phyloP scores from a whole-genome alignment of 2,888 invertebrate genomes.

The Leptopterna dolabrata region DNA sequence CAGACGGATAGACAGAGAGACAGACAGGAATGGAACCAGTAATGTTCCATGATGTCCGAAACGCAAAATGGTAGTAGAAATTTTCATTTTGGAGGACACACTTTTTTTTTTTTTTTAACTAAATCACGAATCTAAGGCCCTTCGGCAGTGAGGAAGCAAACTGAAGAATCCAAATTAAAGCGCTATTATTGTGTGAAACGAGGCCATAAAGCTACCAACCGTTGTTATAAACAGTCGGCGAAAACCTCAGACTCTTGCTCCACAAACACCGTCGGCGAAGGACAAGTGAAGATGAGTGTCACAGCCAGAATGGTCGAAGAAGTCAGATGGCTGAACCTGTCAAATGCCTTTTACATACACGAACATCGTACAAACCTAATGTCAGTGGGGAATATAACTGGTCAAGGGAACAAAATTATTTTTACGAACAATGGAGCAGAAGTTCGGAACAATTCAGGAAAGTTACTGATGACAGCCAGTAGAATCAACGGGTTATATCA shows the following conservation, averaged over 20 bases:
- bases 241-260: neutral
- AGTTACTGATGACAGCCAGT: neutral
- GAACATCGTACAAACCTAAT: constrained; percentile 24
- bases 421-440: neutral
- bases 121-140: no score
- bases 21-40: no score
- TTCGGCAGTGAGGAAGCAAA: no score
- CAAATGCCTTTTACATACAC: neutral
- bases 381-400: no score
- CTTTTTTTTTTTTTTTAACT: no score
- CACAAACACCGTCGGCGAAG: neutral
- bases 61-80: no score
- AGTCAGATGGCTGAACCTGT: neutral
- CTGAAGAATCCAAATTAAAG: neutral
- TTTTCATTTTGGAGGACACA: no score
- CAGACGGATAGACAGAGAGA: no score
- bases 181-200: neutral
- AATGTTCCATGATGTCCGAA: no score
- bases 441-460: no score
- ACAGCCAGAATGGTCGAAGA: neutral
- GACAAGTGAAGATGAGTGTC: neutral
- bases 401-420: neutral
- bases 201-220: neutral
- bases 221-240: neutral
- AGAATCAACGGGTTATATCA: neutral